Evolutionary conservation across 2,888 invertebrate species (phyloP).

Genomic region (Isoperla grammatica): DNA sequence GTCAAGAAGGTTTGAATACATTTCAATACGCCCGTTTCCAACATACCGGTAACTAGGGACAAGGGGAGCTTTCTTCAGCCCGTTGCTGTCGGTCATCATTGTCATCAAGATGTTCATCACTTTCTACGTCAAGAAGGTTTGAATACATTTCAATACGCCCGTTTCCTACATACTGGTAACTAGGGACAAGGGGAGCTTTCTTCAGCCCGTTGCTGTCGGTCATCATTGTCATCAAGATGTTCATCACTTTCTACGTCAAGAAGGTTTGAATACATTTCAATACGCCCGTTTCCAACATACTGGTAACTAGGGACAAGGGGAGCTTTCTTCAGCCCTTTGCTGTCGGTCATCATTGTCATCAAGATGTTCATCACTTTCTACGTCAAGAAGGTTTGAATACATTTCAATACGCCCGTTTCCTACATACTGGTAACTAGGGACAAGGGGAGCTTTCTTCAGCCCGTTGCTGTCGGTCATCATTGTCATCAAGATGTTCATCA

Average conservation of each 20-base stretch:
- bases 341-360: constrained; percentile 57
- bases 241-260: constrained; percentile 67
- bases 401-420: too few relatives aligned
- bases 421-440: too few relatives aligned
- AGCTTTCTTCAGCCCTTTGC: constrained; percentile 63
- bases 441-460: constrained; percentile 67
- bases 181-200: too few relatives aligned
- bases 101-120: constrained; percentile 62
- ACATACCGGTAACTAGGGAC: too few relatives aligned
- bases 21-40: constrained; percentile 19
- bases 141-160: too few relatives aligned
- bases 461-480: constrained; percentile 62
- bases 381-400: constrained; percentile 57
- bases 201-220: constrained; percentile 65
- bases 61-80: constrained; percentile 69
- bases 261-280: too few relatives aligned
- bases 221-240: constrained; percentile 60
- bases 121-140: constrained; percentile 65
- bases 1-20: constrained; percentile 58
- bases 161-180: too few relatives aligned
- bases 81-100: constrained; percentile 59
- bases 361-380: constrained; percentile 71
- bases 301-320: too few relatives aligned
- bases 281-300: constrained; percentile 12
- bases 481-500: constrained; percentile 60